A percentile compares a stretch with the other conserved stretches of the same genome.
Conservation (phyloP, 2,113 vertebrate species). For the Eclectus roratus region DNA sequence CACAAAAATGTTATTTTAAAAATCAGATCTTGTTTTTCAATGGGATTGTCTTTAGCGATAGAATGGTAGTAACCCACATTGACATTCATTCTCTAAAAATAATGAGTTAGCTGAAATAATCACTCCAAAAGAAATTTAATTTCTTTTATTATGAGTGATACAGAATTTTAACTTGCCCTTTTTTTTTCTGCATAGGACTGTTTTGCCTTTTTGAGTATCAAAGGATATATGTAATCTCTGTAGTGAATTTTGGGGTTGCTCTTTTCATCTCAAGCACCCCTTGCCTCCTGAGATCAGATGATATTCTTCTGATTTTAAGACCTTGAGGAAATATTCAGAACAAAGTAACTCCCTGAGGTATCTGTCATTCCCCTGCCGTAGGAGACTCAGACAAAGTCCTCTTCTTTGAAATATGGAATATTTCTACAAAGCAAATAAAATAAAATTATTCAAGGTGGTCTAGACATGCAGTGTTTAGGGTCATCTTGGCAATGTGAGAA, state of each 20-base stretch:
- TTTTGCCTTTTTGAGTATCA: neutral
- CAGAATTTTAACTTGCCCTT: neutral
- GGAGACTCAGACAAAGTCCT: neutral
- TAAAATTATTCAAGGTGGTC: neutral
- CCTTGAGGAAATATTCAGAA: neutral
- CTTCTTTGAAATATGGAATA: neutral
- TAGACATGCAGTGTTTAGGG: neutral
- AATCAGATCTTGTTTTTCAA: neutral
- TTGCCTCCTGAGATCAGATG: neutral
- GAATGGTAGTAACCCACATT: neutral
- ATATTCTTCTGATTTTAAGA: neutral
- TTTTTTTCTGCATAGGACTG: neutral
- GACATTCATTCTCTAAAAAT: neutral
- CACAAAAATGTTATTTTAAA: neutral
- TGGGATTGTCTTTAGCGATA: neutral
- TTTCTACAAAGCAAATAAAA: neutral
- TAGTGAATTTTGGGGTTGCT: neutral
- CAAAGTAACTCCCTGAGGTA: neutral
- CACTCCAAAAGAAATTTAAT: neutral
- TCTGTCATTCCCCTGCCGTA: neutral
- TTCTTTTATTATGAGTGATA: neutral
- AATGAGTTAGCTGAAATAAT: neutral
- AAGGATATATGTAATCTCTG: neutral
- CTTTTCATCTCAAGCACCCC: neutral
- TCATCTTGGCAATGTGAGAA: neutral